These are phyloP conservation scores for Popillia japonica DNA, from an alignment of 1,140 invertebrate species.

Conservation along the genomic window DNA sequence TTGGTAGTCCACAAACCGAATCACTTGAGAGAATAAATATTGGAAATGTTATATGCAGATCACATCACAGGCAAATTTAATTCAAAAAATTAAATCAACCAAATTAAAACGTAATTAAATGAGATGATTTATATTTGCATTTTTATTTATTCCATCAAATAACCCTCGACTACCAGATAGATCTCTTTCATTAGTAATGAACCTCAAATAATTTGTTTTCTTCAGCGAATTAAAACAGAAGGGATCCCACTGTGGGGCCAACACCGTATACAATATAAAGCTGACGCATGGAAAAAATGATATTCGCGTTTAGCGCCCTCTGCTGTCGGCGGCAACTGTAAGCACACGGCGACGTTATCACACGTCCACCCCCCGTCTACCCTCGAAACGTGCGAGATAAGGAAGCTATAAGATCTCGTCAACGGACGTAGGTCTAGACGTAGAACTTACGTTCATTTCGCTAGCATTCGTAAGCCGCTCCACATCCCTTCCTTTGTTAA, in stretches of 20 bases:
- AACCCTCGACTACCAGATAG: too few relatives aligned
- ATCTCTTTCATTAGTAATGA: not conserved
- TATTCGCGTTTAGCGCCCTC: constrained; percentile 28
- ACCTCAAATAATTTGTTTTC: constrained; percentile 17
- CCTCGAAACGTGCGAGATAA: not conserved
- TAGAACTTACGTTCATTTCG: not conserved
- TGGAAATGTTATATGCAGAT: too few relatives aligned
- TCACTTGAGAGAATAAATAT: too few relatives aligned
- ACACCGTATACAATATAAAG: not conserved
- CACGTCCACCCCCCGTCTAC: not conserved
- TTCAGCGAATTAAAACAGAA: not conserved
- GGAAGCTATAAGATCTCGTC: not conserved
- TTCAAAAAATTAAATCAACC: too few relatives aligned
- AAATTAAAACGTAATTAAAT: too few relatives aligned
- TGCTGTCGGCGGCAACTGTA: not conserved
- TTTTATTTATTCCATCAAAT: too few relatives aligned
- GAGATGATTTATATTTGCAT: too few relatives aligned
- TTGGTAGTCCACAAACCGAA: too few relatives aligned
- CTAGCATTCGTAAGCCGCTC: not conserved
- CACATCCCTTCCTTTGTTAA: constrained; percentile 27
- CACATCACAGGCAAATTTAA: too few relatives aligned
- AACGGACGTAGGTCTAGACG: not conserved
- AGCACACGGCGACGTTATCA: not conserved
- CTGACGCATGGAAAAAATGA: constrained; percentile 1
- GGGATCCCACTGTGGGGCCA: not conserved